These are phyloP conservation scores for Lordiphosa mommai DNA, from an alignment of 1,140 invertebrate species.

Conservation along the genomic window DNA sequence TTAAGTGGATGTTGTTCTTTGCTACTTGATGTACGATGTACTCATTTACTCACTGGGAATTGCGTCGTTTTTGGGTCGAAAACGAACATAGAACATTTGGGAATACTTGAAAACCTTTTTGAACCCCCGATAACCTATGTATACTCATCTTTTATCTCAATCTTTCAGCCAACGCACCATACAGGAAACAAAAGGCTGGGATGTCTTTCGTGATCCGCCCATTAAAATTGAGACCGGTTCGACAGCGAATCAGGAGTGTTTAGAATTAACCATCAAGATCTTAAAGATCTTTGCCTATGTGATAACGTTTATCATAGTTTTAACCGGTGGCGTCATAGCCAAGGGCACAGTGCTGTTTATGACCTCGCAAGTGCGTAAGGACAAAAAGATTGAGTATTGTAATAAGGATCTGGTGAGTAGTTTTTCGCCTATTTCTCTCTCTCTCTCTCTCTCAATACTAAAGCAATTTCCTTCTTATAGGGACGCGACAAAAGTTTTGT, in stretches of 20 bases:
- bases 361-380: slow-evolving; percentile 91
- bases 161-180: slow-evolving; percentile 88
- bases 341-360: slow-evolving; percentile 94
- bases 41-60: no score
- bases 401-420: slow-evolving; percentile 89
- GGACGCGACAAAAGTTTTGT: slow-evolving; percentile 91
- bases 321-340: slow-evolving; percentile 89
- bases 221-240: slow-evolving; percentile 92
- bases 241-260: slow-evolving; percentile 91
- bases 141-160: neutral
- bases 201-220: slow-evolving; percentile 94
- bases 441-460: neutral
- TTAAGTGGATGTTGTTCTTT: no score
- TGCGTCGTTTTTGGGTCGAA: no score
- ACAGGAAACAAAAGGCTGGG: slow-evolving; percentile 96
- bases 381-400: slow-evolving; percentile 88
- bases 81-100: no score
- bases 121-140: no score
- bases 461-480: slow-evolving; percentile 61
- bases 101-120: no score
- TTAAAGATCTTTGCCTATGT: slow-evolving; percentile 92
- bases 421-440: no score
- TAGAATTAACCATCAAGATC: slow-evolving; percentile 91
- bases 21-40: no score
- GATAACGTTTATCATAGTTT: slow-evolving; percentile 91